phyloP scores from a whole-genome alignment of 2,113 vertebrate genomes.

The Pseudopodoces humilis region DNA sequence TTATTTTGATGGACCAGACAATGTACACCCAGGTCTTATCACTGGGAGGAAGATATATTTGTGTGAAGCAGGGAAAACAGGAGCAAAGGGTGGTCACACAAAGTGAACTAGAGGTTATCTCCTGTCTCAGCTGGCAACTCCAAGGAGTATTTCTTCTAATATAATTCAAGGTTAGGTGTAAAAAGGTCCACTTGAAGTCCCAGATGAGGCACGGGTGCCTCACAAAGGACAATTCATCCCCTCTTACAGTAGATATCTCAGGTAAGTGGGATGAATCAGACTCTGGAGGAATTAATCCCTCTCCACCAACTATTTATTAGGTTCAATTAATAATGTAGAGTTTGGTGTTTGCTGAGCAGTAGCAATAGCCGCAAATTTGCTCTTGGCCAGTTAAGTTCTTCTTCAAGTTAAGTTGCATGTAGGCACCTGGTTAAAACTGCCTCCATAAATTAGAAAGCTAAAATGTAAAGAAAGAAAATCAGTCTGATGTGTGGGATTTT shows the following conservation, averaged over 20 bases:
- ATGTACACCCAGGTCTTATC: background rate
- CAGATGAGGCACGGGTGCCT: background rate
- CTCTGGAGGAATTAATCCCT: background rate
- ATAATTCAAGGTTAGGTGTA: background rate
- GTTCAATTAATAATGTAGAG: background rate
- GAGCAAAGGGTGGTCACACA: background rate
- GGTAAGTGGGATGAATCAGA: background rate
- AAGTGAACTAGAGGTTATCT: background rate
- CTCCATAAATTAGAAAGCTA: background rate
- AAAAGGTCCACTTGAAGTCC: background rate
- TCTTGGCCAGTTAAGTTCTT: background rate
- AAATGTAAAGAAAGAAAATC: background rate
- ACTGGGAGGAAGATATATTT: fast-evolving
- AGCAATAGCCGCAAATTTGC: background rate
- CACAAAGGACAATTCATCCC: background rate
- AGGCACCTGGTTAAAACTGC: background rate
- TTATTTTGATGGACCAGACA: background rate
- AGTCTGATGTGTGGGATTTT: background rate
- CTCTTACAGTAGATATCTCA: background rate
- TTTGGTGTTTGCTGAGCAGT: background rate
- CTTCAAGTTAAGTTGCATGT: background rate
- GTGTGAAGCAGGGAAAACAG: background rate
- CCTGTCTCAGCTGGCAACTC: background rate
- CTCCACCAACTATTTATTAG: background rate
- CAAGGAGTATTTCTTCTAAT: background rate